These are phyloP conservation scores for Hippolais icterina DNA, from an alignment of 2,113 vertebrate species.

Conservation along the genomic window DNA sequence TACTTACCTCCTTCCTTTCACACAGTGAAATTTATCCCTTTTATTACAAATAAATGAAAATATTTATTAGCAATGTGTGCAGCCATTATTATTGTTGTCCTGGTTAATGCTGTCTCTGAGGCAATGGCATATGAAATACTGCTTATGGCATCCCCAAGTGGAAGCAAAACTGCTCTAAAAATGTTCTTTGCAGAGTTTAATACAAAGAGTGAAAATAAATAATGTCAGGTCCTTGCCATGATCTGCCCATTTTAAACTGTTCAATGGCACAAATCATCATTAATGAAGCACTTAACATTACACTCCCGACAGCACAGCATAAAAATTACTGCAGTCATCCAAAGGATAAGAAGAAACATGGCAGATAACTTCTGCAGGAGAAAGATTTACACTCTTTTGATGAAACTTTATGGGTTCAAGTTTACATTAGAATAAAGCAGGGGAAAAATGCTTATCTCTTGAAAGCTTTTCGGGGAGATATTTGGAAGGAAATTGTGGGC, in stretches of 20 bases:
- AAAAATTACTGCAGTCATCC: slow-evolving; percentile 70
- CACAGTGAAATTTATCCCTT: slow-evolving; percentile 10
- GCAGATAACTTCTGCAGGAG: slow-evolving; percentile 43
- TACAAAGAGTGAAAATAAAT: slow-evolving; percentile 71
- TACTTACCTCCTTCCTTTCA: slow-evolving; percentile 7
- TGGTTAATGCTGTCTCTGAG: slow-evolving; percentile 68
- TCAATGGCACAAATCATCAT: slow-evolving; percentile 72
- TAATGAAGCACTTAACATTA: slow-evolving; percentile 78
- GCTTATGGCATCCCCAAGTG: slow-evolving; percentile 53
- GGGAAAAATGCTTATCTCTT: not conserved
- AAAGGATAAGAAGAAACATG: slow-evolving; percentile 67
- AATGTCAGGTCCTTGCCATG: slow-evolving; percentile 65
- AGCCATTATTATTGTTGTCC: slow-evolving; percentile 59
- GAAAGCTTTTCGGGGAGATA: slow-evolving; percentile 34
- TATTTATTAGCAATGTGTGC: slow-evolving; percentile 65
- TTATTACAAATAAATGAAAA: slow-evolving; percentile 63
- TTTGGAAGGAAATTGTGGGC: not conserved
- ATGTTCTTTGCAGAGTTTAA: slow-evolving; percentile 61
- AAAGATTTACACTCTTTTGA: slow-evolving; percentile 63
- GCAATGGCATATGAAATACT: slow-evolving; percentile 60
- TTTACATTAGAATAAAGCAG: slow-evolving; percentile 50
- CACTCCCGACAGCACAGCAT: slow-evolving; percentile 57
- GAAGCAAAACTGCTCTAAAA: slow-evolving; percentile 67
- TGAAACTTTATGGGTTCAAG: slow-evolving; percentile 44
- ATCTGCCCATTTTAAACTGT: slow-evolving; percentile 72